Conservation (phyloP, 2,797 vertebrate genomes). For the Gallirallus australis region DNA sequence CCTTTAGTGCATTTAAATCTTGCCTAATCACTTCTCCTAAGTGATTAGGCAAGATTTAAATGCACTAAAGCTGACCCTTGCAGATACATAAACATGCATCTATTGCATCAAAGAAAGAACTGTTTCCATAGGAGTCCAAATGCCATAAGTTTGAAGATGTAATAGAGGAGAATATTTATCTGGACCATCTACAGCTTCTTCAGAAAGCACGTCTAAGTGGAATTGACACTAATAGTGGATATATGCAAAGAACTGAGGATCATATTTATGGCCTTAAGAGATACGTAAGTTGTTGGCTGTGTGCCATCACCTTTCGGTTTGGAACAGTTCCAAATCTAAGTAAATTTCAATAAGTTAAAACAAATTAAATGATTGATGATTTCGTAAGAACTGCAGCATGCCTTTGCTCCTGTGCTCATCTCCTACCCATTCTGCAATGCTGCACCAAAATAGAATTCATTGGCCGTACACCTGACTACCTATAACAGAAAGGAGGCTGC, state of each 20-base stretch:
- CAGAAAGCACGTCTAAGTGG: neutral
- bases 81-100: neutral
- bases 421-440: neutral
- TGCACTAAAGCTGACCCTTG: neutral
- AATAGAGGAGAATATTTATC: neutral
- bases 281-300: neutral
- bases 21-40: no score
- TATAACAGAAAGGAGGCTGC: neutral
- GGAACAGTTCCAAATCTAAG: constrained; percentile 12
- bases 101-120: neutral
- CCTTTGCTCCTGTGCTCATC: neutral
- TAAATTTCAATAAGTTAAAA: neutral
- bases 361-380: neutral
- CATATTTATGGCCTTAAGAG: neutral
- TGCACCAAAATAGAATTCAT: neutral
- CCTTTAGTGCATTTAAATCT: neutral
- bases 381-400: neutral
- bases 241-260: neutral
- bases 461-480: neutral
- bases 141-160: neutral
- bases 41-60: neutral
- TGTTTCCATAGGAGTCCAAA: neutral
- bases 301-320: neutral
- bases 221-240: neutral
- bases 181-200: neutral